Base-by-base conservation (phyloP, 2,888 invertebrate genomes). In the Monoplex corrugatus region DNA sequence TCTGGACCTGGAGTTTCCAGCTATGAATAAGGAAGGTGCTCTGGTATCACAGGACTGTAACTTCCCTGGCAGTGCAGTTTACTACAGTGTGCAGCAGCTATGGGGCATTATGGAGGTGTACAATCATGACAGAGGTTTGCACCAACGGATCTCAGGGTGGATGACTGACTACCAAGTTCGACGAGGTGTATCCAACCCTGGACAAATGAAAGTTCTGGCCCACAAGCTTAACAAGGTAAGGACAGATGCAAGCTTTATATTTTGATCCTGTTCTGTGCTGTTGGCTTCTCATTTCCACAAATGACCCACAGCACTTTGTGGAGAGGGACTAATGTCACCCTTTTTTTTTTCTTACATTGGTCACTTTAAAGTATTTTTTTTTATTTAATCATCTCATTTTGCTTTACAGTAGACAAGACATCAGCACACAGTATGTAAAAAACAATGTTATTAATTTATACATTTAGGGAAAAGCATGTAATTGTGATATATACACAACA, bases 1-100 rank as follows among this genome's bases (percentile, higher is more conserved):
- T 13, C 44, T 91, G 13, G 91, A 90, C 45, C 89, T 93, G 82
- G 87, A 90, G 38, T 86, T 92, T 63, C 91, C 90, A 8, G 38
- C 43, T 13, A 35, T 89, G 38, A 72, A 68, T 19, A 82, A 82
- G 13, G 72, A 85, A 23, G 75, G 45, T 2, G 89, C 90, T n/a
- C 35, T 80, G 13, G 87, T 90, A 38, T 89, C 89, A 32, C 90
- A 92, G 50, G 85, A 88, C 75, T 88, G 97, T 97, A 92, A 94
- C 13, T 97, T 96, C 91, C 96, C 96, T 1, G 97, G 97, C 0
- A 95, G 95, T 23, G 94, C 95, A 28, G 93, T 97, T 35, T 97
- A 96, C 83, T 90, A 91, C 75, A 87, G 86, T 23, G 78, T 91
- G 44, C 91, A 91, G 87, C 88, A 91, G 44, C 89, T 92, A 43